Conservation (phyloP, 2,113 vertebrate genomes). For the Deroptyus accipitrinus region DNA sequence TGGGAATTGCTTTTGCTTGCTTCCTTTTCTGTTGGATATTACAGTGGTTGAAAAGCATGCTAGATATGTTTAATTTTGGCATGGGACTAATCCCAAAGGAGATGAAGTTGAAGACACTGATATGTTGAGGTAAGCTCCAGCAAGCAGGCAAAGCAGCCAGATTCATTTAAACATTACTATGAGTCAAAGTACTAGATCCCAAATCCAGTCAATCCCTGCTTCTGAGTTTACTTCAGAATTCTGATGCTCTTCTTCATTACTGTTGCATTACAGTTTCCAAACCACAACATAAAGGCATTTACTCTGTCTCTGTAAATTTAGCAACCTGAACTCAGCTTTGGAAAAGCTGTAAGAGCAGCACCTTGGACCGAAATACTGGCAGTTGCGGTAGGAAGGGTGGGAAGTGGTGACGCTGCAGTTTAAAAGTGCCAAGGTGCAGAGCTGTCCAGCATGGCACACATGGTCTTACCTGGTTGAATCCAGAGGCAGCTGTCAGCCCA, state of each 20-base stretch:
- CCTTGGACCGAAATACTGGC: not conserved
- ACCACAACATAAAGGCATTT: not conserved
- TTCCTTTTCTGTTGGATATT: constrained; percentile 1
- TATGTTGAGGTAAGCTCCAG: not conserved
- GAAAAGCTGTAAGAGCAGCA: not conserved
- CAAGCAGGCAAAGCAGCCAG: not conserved
- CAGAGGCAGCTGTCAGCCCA: not conserved
- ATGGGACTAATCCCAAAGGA: not conserved
- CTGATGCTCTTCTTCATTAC: not conserved
- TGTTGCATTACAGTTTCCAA: not conserved
- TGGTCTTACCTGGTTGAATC: not conserved
- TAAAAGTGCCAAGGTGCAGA: not conserved
- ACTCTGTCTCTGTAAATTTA: not conserved
- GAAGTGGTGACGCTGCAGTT: not conserved
- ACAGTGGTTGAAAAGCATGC: not conserved
- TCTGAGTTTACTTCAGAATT: not conserved
- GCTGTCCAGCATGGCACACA: not conserved
- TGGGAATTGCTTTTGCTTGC: not conserved
- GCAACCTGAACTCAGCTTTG: not conserved
- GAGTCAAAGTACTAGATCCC: not conserved
- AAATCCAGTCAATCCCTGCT: not conserved
- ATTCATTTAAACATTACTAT: not conserved
- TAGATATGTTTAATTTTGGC: not conserved
- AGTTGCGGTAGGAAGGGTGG: not conserved
- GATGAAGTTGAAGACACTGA: not conserved